phyloP scores from a whole-genome alignment of 2,888 invertebrate species.

The Lycocerus yunnanus region DNA sequence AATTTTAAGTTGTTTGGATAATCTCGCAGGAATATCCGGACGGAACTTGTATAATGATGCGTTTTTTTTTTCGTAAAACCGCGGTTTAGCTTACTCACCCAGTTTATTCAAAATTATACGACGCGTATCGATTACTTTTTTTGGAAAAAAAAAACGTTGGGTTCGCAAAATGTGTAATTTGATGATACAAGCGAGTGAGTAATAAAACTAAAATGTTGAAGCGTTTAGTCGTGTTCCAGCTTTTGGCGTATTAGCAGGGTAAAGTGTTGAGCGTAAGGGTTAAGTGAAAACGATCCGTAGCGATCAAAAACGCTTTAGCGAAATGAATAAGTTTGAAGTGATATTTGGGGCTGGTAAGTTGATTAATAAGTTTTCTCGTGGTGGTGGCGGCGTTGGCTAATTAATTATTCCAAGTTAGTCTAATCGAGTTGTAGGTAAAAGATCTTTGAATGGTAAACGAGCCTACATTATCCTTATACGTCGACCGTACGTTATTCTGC shows the following conservation, averaged over 20 bases:
- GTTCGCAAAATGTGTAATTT: background rate
- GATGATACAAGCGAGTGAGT: background rate
- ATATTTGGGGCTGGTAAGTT: conserved; percentile 15
- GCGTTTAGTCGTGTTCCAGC: background rate
- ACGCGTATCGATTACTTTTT: background rate
- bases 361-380: conserved; percentile 19
- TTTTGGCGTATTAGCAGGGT: background rate
- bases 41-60: background rate
- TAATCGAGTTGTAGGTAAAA: conserved; percentile 28
- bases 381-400: conserved; percentile 12
- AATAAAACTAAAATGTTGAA: background rate
- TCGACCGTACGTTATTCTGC: conserved; percentile 28
- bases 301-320: background rate
- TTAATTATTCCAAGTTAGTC: conserved; percentile 20
- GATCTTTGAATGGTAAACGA: conserved; percentile 25
- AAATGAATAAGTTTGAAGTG: background rate
- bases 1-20: background rate
- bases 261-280: background rate
- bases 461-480: conserved; percentile 26
- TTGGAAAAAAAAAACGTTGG: background rate
- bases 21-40: background rate
- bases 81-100: background rate
- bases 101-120: background rate
- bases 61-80: background rate
- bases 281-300: background rate